A percentile compares a stretch with the other conserved stretches of the same genome.
Evolutionary conservation across 1,140 invertebrate genomes (phyloP).

Genomic region (Drosophila eugracilis): DNA sequence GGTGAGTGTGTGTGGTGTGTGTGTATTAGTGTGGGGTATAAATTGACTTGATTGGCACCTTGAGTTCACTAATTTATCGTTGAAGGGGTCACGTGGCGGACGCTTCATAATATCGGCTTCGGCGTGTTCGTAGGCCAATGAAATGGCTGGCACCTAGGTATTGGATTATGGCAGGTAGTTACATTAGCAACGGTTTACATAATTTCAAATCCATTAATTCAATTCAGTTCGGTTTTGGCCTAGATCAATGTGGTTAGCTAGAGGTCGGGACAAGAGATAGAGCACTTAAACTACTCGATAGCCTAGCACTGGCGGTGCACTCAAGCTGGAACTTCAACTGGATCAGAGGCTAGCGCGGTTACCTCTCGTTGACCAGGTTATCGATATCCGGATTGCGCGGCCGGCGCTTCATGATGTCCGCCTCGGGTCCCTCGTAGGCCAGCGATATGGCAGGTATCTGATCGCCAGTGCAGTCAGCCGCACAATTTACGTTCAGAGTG

Average conservation of each 20-base stretch:
- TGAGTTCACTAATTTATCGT: constrained; percentile 99
- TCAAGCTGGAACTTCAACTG: constrained; percentile 2
- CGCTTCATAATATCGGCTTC: constrained; percentile 99
- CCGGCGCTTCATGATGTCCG: constrained; percentile 99
- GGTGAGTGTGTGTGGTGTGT: constrained; percentile 26
- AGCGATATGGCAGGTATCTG: constrained; percentile 99
- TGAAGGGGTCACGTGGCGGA: constrained; percentile 97
- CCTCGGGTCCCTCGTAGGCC: constrained; percentile 99
- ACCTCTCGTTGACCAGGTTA: constrained; percentile 99
- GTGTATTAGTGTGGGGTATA: constrained; percentile 54
- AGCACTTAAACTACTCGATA: constrained; percentile 53
- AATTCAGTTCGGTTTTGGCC: constrained; percentile 21
- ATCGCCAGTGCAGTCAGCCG: constrained; percentile 31
- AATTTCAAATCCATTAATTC: constrained; percentile 20
- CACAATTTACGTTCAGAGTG: constrained; percentile 45
- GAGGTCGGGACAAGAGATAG: constrained; percentile 11
- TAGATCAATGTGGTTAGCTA: constrained; percentile 12
- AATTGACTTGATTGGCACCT: constrained; percentile 90
- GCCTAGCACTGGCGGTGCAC: constrained; percentile 29
- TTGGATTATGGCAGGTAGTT: constrained; percentile 77
- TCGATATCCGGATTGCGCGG: constrained; percentile 97
- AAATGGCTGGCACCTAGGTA: constrained; percentile 98
- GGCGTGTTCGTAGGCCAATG: constrained; percentile 99
- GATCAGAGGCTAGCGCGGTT: constrained; percentile 59
- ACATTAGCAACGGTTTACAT: constrained; percentile 74